Percentiles rank a stretch among this genome's conserved stretches.
Evolutionary conservation across 2,888 invertebrate genomes (phyloP).

Genomic region (Ophioninae sp.): DNA sequence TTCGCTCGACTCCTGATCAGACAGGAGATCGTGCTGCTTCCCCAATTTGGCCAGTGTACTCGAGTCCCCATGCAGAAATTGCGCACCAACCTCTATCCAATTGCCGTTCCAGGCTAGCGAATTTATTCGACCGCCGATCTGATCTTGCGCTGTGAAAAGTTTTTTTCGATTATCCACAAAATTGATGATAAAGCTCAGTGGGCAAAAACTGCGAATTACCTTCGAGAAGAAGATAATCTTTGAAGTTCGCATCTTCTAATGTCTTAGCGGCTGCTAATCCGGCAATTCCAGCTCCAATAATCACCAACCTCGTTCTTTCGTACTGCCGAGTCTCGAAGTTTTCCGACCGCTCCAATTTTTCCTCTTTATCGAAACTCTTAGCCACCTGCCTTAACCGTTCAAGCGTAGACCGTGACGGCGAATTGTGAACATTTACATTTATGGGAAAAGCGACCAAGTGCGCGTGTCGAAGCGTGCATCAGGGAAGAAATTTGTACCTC

Average conservation of each 20-base stretch:
- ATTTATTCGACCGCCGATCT: conserved; percentile 83
- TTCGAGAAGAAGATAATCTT: conserved; percentile 83
- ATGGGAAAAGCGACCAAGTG: background rate
- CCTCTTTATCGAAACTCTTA: conserved; percentile 59
- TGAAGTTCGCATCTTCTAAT: conserved; percentile 80
- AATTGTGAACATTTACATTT: conserved; percentile 53
- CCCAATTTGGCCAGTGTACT: conserved; percentile 83
- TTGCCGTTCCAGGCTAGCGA: conserved; percentile 79
- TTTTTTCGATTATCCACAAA: conserved; percentile 25
- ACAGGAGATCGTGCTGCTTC: conserved; percentile 80
- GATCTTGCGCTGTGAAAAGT: conserved; percentile 79
- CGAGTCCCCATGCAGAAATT: conserved; percentile 85
- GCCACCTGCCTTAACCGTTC: conserved; percentile 68
- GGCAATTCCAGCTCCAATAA: conserved; percentile 85
- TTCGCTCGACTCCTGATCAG: conserved; percentile 82
- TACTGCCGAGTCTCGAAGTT: conserved; percentile 34
- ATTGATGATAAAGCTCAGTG: conserved; percentile 6
- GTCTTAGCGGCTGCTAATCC: conserved; percentile 84
- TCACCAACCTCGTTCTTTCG: conserved; percentile 79
- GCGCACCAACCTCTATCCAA: conserved; percentile 84
- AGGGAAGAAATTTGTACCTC: background rate
- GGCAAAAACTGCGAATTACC: conserved; percentile 71
- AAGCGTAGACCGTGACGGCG: conserved; percentile 65
- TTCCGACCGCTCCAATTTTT: conserved; percentile 44
- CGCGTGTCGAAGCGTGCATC: background rate